Evolutionary conservation across 2,888 invertebrate genomes (phyloP).

Genomic region (Brachyopa scutellaris): DNA sequence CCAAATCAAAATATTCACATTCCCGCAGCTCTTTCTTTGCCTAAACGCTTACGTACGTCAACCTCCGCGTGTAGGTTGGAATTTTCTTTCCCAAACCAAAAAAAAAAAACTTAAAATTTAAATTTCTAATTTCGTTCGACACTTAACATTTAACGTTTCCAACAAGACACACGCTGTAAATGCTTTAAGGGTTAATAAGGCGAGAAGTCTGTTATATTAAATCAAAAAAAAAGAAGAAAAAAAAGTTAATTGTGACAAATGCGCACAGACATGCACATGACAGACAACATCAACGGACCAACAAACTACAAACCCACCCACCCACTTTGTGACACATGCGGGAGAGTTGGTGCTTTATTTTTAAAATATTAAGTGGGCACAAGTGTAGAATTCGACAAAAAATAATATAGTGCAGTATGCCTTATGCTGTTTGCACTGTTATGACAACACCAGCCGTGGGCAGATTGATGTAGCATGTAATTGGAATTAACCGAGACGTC

Average conservation of each 20-base stretch:
- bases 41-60: too few species aligned
- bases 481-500: constrained; percentile 21
- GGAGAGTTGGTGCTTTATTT: constrained; percentile 6
- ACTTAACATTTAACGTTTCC: constrained; percentile 3
- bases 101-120: constrained; percentile 1
- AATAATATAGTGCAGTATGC: constrained; percentile 21
- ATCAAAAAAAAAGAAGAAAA: constrained; percentile 9
- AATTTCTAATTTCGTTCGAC: constrained; percentile 20
- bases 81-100: background rate
- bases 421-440: background rate
- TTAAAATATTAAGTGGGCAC: constrained; percentile 14
- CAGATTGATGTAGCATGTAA: constrained; percentile 32
- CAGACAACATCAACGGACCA: constrained; percentile 12
- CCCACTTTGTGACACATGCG: background rate
- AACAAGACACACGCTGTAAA: background rate
- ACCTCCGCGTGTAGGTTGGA: constrained; percentile 5
- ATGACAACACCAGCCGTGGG: constrained; percentile 17
- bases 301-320: too few species aligned
- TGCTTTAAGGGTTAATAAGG: constrained; percentile 1
- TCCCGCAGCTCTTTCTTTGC: background rate
- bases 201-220: background rate
- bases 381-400: constrained; percentile 26
- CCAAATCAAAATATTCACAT: background rate
- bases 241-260: constrained; percentile 22
- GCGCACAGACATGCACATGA: constrained; percentile 17